A percentile compares a stretch with the other conserved stretches of the same genome.
Evolutionary conservation across 2,888 invertebrate species (phyloP).

Genomic region (Epistrophe grossulariae): DNA sequence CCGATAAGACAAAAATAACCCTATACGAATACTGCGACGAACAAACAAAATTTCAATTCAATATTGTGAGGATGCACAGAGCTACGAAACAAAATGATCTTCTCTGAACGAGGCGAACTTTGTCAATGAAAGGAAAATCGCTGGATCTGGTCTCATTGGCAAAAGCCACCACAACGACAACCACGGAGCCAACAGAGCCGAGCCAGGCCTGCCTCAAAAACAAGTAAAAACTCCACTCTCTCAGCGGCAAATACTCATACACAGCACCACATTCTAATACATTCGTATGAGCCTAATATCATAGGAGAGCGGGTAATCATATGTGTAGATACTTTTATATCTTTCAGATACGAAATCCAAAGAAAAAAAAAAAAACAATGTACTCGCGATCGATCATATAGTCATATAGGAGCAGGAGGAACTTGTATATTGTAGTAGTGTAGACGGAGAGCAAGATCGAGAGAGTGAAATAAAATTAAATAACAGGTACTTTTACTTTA

Average conservation of each 20-base stretch:
- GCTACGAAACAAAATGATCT: slow-evolving; percentile 79
- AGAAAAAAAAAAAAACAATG: not conserved
- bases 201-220: slow-evolving; percentile 70
- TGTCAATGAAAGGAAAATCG: slow-evolving; percentile 84
- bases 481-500: slow-evolving; percentile 76
- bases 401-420: not conserved
- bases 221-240: slow-evolving; percentile 61
- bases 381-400: slow-evolving; percentile 8
- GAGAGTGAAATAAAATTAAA: slow-evolving; percentile 75
- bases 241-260: slow-evolving; percentile 24
- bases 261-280: slow-evolving; percentile 26
- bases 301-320: slow-evolving; percentile 18
- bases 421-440: slow-evolving; percentile 26
- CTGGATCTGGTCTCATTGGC: slow-evolving; percentile 81
- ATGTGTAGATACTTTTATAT: slow-evolving; percentile 57
- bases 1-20: slow-evolving; percentile 40
- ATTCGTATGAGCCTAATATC: not conserved
- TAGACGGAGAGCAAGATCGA: slow-evolving; percentile 47
- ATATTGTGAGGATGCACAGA: slow-evolving; percentile 69
- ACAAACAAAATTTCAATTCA: slow-evolving; percentile 31
- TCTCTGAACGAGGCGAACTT: slow-evolving; percentile 81
- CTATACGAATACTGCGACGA: slow-evolving; percentile 47
- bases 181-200: slow-evolving; percentile 36
- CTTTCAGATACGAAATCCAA: slow-evolving; percentile 43
- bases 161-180: slow-evolving; percentile 53